Evolutionary conservation across 2,797 vertebrate genomes (phyloP).

Genomic region (Sphaeramia orbicularis): DNA sequence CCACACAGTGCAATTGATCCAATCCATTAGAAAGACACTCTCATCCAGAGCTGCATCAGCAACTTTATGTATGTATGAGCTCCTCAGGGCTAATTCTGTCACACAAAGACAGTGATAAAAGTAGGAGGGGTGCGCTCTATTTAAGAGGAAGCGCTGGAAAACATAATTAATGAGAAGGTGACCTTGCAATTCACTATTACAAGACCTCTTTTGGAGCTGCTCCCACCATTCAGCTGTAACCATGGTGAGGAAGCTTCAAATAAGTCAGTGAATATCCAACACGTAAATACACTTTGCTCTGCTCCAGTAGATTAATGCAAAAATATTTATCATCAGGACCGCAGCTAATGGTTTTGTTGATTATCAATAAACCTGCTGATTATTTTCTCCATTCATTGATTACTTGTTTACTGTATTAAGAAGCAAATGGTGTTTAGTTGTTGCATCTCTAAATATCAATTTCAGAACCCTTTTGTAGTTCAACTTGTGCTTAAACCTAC

Average conservation of each 20-base stretch:
- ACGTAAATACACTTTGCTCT: constrained; percentile 53
- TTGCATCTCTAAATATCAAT: constrained; percentile 32
- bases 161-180: constrained; percentile 81
- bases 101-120: constrained; percentile 70
- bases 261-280: constrained; percentile 50
- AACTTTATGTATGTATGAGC: constrained; percentile 38
- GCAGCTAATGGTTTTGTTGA: not conserved
- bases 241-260: constrained; percentile 70
- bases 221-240: constrained; percentile 66
- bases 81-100: constrained; percentile 63
- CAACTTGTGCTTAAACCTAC: constrained; percentile 45
- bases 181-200: constrained; percentile 76
- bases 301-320: constrained; percentile 58
- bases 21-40: constrained; percentile 18
- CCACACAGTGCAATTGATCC: not conserved
- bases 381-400: too few species aligned
- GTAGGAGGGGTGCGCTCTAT: constrained; percentile 62
- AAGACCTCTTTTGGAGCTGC: constrained; percentile 45
- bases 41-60: constrained; percentile 57
- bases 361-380: not conserved
- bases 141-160: constrained; percentile 72
- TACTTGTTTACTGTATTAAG: too few species aligned
- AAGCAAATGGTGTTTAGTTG: too few species aligned
- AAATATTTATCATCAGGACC: constrained; percentile 35
- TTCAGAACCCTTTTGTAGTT: constrained; percentile 33